Conservation (phyloP, 2,888 invertebrate species). For the Lasioglossum marginatum region DNA sequence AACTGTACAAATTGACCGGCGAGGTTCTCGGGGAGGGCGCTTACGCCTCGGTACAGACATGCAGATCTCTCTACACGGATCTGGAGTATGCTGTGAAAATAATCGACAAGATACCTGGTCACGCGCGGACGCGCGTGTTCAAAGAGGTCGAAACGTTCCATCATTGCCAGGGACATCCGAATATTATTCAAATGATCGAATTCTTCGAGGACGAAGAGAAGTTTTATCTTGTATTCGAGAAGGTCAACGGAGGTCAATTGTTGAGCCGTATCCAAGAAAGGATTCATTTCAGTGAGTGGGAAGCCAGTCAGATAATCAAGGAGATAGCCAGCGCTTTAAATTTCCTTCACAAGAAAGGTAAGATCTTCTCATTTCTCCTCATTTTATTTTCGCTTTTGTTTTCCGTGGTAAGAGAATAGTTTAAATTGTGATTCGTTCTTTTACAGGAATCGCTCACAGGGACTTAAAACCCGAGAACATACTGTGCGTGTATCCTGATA, state of each 20-base stretch:
- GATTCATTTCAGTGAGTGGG: constrained; percentile 97
- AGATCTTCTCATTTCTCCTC: too few relatives aligned
- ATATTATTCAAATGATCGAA: constrained; percentile 98
- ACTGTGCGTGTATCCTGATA: constrained; percentile 94
- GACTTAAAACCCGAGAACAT: constrained; percentile 99
- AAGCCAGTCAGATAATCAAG: constrained; percentile 96
- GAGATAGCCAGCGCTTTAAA: constrained; percentile 97
- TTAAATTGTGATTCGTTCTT: neutral
- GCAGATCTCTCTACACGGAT: constrained; percentile 95
- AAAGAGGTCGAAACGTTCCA: constrained; percentile 99
- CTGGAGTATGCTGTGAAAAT: constrained; percentile 99
- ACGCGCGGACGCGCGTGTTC: constrained; percentile 97
- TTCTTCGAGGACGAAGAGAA: constrained; percentile 98
- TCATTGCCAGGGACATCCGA: constrained; percentile 98
- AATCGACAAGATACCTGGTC: constrained; percentile 97
- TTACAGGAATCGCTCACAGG: constrained; percentile 87
- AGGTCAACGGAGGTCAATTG: constrained; percentile 97
- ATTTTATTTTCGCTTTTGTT: neutral
- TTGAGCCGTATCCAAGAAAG: constrained; percentile 97
- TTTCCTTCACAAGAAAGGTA: constrained; percentile 97
- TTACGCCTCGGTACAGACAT: constrained; percentile 97
- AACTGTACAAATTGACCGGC: constrained; percentile 97
- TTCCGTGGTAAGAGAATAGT: neutral
- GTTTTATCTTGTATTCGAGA: constrained; percentile 99
- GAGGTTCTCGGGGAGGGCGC: constrained; percentile 98